Percentiles rank a stretch among this genome's conserved stretches.
Conservation (phyloP, 2,113 vertebrate genomes). For the Stigmatopora nigra region DNA sequence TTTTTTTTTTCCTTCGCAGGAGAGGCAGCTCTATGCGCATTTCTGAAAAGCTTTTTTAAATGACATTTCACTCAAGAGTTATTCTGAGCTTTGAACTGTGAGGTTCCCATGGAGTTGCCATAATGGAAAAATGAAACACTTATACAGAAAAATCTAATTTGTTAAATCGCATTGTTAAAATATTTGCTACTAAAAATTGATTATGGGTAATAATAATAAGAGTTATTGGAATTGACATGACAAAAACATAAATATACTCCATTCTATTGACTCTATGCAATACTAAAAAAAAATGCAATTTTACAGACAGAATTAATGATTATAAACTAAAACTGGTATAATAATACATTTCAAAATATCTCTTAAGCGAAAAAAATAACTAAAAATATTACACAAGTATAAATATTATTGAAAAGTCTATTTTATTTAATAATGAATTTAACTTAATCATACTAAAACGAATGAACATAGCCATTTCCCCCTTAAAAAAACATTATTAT, state of each 20-base stretch:
- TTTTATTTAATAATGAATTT: background rate
- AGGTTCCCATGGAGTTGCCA: background rate
- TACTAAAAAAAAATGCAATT: no score
- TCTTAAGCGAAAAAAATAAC: no score
- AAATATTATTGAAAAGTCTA: no score
- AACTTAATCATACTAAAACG: background rate
- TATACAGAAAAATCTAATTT: background rate
- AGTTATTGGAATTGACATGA: background rate
- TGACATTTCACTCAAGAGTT: background rate
- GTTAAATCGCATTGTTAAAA: background rate
- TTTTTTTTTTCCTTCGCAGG: background rate
- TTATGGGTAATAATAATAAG: no score
- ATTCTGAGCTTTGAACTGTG: background rate
- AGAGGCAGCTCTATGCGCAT: background rate
- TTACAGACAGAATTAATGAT: no score
- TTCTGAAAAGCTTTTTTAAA: background rate
- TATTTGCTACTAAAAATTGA: background rate
- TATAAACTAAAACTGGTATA: no score
- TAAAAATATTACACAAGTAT: no score
- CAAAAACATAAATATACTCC: background rate
- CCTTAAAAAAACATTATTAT: background rate
- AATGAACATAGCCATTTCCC: no score
- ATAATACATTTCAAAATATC: no score
- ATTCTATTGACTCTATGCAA: background rate
- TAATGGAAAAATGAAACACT: background rate